phyloP scores from a whole-genome alignment of 2,797 vertebrate genomes.

The Tinamus major region DNA sequence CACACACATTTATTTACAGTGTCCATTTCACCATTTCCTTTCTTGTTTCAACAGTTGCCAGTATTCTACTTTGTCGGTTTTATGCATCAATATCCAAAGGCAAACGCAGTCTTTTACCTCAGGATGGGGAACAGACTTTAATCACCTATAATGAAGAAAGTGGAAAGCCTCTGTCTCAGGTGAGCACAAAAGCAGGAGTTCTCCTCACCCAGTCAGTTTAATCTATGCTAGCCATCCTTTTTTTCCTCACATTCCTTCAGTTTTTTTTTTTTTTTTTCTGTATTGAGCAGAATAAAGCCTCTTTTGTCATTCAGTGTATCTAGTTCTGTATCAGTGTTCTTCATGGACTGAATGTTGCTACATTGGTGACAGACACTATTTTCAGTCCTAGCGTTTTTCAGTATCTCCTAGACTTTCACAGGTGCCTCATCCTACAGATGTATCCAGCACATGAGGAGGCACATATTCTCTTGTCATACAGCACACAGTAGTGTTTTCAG shows the following conservation, averaged over 20 bases:
- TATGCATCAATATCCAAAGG: not conserved
- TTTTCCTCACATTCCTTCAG: not conserved
- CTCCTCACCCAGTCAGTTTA: not conserved
- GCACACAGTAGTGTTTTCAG: not conserved
- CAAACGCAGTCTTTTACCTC: not conserved
- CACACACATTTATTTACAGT: not conserved
- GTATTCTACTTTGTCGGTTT: constrained; percentile 1
- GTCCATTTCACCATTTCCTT: not conserved
- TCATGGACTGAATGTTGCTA: not conserved
- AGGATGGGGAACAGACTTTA: constrained; percentile 83
- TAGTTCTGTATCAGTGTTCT: not conserved
- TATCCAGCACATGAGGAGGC: not conserved
- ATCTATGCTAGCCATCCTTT: not conserved
- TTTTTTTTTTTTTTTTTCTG: not conserved
- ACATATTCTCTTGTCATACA: not conserved
- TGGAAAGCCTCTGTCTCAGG: constrained; percentile 65
- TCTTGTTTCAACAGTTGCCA: not conserved
- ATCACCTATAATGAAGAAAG: constrained; percentile 86
- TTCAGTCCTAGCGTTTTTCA: not conserved
- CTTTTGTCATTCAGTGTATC: not conserved
- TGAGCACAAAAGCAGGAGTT: not conserved
- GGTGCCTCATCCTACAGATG: not conserved
- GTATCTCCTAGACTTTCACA: not conserved
- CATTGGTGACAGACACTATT: not conserved
- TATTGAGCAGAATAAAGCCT: not conserved